These are phyloP conservation scores for Pygoscelis adeliae DNA, from an alignment of 2,113 vertebrate species.

Conservation along the genomic window DNA sequence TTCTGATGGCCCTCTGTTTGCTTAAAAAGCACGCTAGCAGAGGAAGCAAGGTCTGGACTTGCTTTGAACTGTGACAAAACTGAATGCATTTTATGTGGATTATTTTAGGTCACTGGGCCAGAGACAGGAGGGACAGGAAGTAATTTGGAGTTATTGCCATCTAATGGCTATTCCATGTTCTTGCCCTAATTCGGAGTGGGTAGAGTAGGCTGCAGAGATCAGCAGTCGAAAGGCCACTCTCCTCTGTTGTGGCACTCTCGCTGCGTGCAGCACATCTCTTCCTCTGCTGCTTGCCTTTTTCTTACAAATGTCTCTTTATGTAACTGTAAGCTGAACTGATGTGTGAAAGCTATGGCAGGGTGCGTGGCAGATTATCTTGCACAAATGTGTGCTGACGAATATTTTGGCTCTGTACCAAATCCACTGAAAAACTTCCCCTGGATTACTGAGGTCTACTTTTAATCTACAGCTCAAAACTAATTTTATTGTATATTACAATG, in stretches of 20 bases:
- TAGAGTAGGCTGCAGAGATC: neutral
- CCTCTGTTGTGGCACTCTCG: neutral
- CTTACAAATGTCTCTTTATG: neutral
- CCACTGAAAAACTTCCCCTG: neutral
- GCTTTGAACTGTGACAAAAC: neutral
- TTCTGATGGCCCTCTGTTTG: accelerated
- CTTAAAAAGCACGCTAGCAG: neutral
- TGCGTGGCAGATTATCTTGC: neutral
- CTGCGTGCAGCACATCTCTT: neutral
- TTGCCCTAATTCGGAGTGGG: neutral
- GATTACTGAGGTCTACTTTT: neutral
- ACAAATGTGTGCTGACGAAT: neutral
- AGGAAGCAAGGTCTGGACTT: neutral
- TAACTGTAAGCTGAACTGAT: neutral
- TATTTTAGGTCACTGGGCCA: slow-evolving; percentile 42
- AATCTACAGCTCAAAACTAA: neutral
- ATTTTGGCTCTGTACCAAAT: neutral
- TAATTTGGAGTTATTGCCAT: neutral
- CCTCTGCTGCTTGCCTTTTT: neutral
- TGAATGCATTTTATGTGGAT: neutral
- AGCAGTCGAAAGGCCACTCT: accelerated
- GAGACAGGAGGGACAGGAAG: neutral
- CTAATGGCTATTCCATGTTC: neutral
- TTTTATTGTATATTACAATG: neutral
- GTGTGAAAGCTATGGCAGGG: neutral